phyloP scores from a whole-genome alignment of 2,888 invertebrate genomes.

The Lasioglossum villosulum region DNA sequence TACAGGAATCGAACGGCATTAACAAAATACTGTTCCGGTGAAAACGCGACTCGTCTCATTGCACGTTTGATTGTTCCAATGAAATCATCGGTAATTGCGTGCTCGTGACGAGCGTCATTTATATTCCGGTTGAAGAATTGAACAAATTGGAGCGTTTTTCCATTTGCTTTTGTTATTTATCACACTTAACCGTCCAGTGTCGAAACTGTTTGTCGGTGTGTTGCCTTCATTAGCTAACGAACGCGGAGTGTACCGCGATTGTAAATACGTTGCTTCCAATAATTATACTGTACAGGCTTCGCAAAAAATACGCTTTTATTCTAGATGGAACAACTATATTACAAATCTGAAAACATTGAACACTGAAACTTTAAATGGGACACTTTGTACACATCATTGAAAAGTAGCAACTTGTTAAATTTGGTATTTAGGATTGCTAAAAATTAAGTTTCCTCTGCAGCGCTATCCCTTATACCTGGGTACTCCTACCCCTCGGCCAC shows the following conservation, averaged over 20 bases:
- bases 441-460: no score
- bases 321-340: not conserved
- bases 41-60: not conserved
- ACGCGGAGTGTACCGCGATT: not conserved
- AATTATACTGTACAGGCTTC: not conserved
- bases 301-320: not conserved
- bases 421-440: no score
- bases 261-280: not conserved
- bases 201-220: conserved; percentile 7
- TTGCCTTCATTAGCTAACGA: conserved; percentile 26
- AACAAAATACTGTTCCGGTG: not conserved
- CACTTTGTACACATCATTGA: no score
- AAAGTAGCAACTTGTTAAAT: no score
- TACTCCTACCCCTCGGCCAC: no score
- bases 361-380: not conserved
- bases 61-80: conserved; percentile 28
- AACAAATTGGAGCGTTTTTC: conserved; percentile 30
- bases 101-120: conserved; percentile 45
- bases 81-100: conserved; percentile 34
- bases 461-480: no score
- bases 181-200: conserved; percentile 22
- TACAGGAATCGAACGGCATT: not conserved
- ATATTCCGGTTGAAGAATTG: conserved; percentile 16
- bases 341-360: not conserved
- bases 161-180: conserved; percentile 29